Evolutionary conservation across 2,888 invertebrate genomes (phyloP), one percentile per base, ranked within the genome.

Genomic region (Idaea biselata): DNA sequence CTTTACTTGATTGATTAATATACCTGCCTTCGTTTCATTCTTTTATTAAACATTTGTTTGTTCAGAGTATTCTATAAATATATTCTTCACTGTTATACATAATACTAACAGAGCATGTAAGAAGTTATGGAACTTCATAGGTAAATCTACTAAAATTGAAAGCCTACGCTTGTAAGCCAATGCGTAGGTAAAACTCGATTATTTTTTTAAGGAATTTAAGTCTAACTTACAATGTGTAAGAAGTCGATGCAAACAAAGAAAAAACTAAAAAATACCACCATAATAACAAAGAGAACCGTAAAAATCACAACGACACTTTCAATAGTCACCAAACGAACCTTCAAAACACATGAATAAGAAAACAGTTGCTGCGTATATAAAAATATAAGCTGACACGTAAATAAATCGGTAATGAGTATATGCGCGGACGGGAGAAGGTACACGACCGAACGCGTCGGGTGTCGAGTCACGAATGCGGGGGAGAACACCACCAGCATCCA

Each of bases 401-500:
- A 79, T 77, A 77, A 76, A 79, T 76, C 73, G 74, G 75, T 75
- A 78, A 77, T 76, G 72, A 74, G 63, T 68, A 72, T 63, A 69
- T 73, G 71, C 81, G 84, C 79, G 80, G 72, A 68, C 68, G 70
- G 70, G 68, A 70, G 67, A 71, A 44, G 11, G 14, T 44, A 78
- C 86, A 87, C 89, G 84, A 69, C 76, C 82, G 78, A 72, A 77
- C 87, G 88, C 89, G 82, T 82, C 83, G 78, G 78, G 78, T 74
- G 81, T 75, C 84, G 80, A 83, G 80, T 83, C 89, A 78, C 83
- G 88, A 91, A 82, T 90, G 91, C 86, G 88, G 87, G 88, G 88
- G 87, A 81, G 82, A 73, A 74, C 76, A 81, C 86, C 83, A 85
- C 84, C 84, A 85, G 82, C 84, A 83, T 85, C 89, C 86, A 87